Evolutionary conservation across 1,140 invertebrate species (phyloP).

Genomic region (Kradibia gibbosae): DNA sequence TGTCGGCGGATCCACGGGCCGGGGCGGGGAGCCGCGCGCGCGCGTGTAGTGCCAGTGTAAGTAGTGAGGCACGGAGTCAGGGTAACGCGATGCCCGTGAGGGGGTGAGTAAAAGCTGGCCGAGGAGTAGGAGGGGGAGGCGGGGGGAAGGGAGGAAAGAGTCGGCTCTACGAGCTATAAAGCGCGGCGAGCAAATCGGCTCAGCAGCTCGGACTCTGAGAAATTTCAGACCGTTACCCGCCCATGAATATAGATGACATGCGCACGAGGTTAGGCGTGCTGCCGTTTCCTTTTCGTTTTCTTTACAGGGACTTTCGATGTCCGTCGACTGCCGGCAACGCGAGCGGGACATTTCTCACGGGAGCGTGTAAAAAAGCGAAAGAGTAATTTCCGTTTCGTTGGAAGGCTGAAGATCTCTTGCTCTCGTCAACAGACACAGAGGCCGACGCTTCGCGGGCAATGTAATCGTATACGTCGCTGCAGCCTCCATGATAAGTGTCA

Average conservation of each 20-base stretch:
- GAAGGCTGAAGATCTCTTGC: neutral
- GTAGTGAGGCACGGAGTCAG: neutral
- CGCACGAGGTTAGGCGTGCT: neutral
- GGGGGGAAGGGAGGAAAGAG: neutral
- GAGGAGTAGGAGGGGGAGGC: neutral
- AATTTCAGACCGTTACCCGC: conserved; percentile 8
- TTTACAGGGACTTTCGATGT: neutral
- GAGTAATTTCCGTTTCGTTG: neutral
- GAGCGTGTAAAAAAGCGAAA: neutral
- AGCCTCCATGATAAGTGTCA: no score
- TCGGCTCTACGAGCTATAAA: neutral
- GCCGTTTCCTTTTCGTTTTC: neutral
- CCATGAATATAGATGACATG: conserved; percentile 6
- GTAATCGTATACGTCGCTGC: no score
- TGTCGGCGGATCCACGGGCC: neutral
- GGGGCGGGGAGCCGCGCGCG: no score
- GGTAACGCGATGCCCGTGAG: neutral
- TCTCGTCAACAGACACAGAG: no score
- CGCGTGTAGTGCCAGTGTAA: no score
- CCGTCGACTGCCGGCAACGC: neutral
- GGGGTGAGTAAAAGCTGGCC: no score
- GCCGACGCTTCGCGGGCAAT: no score
- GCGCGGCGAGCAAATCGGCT: neutral
- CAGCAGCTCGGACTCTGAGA: neutral
- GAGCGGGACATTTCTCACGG: neutral